Base-by-base conservation (phyloP, 2,113 vertebrate species). In the Brachypteracias leptosomus region DNA sequence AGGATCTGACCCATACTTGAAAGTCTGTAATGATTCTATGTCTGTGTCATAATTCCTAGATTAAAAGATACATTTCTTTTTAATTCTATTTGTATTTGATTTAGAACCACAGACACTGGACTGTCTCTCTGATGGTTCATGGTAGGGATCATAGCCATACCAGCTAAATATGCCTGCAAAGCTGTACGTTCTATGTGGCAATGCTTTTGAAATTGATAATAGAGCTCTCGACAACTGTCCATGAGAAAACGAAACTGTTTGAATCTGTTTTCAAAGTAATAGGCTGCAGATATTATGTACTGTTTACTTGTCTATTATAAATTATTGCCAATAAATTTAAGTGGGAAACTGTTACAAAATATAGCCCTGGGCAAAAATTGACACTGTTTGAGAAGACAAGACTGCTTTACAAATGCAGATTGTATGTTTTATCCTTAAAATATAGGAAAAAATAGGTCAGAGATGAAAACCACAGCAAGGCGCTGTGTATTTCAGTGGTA, bases 331-430 rank as follows among this genome's bases (percentile, higher is more conserved):
- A 86, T 80, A 96, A 96, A 91, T 25, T 1, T 73, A 96, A 95
- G 82, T 63, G 77, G 86, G 70, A 96, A 96, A 95, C 22, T 71
- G 72, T 96, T 96, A 96, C 58, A 97, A 95, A 92, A 95, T 80
- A 90, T 52, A 96, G 72, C 85, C 95, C 40, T 61, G 52, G 93
- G 84, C 51, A 89, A 95, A 95, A 77, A 78, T 55, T 59, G 72
- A 81, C 74, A 83, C 78, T 72, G 38, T 65, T 83, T 70, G 36
- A 95, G 75, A 85, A 82, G 84, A 94, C 38, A 70, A 78, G 63
- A 33, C 58, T 88, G 81, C 46, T 87, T 94, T 94, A 62, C 40
- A 91, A 91, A 94, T 58, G n/a, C 44, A 95, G 51, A 95, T 54
- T 15, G 1, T 80, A 80, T 67, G 49, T 38, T 96, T 65, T 88